phyloP scores from a whole-genome alignment of 2,888 invertebrate genomes.

The Drosophila flavopinicola region DNA sequence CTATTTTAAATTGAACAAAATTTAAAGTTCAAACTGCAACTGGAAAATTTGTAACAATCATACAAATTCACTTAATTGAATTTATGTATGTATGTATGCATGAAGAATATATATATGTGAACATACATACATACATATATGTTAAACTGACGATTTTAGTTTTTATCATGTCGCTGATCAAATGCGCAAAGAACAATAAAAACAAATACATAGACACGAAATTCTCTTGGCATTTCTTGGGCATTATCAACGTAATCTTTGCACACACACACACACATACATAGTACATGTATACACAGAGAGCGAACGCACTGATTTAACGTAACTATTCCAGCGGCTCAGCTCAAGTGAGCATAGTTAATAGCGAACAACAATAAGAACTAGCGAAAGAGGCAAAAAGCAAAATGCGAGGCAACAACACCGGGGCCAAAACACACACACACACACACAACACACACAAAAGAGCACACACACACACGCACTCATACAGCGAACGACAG shows the following conservation, averaged over 20 bases:
- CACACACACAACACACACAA: conserved; percentile 7
- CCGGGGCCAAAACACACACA: conserved; percentile 34
- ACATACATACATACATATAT: conserved; percentile 2
- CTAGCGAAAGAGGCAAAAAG: conserved; percentile 44
- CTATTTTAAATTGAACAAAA: conserved; percentile 17
- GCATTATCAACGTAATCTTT: conserved; percentile 55
- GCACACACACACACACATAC: conserved; percentile 1
- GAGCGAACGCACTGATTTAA: conserved; percentile 66
- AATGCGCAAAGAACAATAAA: conserved; percentile 60
- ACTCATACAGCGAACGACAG: conserved; percentile 16
- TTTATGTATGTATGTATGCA: conserved; percentile 32
- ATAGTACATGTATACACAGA: conserved; percentile 10
- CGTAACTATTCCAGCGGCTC: conserved; percentile 70
- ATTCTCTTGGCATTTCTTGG: conserved; percentile 47
- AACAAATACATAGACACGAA: conserved; percentile 26
- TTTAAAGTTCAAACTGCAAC: conserved; percentile 25
- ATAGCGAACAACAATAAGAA: conserved; percentile 65
- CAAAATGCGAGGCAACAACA: conserved; percentile 30
- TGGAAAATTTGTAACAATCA: conserved; percentile 38
- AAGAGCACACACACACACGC: conserved; percentile 14
- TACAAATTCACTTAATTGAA: conserved; percentile 65
- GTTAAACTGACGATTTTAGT: conserved; percentile 13
- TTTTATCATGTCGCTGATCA: conserved; percentile 69
- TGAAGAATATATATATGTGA: too few relatives aligned
- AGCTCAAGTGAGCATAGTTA: conserved; percentile 70